These are phyloP conservation scores for Cherax destructor DNA, from an alignment of 1,140 invertebrate genomes.

Conservation along the genomic window DNA sequence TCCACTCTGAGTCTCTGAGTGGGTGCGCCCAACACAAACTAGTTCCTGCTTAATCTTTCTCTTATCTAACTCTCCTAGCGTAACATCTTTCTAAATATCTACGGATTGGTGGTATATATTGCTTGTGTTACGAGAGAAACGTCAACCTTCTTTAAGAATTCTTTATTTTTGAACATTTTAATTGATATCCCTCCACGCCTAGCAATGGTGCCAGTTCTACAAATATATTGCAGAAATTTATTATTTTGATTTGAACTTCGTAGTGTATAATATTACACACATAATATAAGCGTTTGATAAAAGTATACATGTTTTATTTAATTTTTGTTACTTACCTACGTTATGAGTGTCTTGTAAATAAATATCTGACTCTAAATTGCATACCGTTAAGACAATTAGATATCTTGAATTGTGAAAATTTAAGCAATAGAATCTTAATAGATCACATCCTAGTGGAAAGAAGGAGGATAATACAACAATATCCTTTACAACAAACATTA, in stretches of 20 bases:
- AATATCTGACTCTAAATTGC: too few relatives aligned
- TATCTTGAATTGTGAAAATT: too few relatives aligned
- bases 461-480: background rate
- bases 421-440: background rate
- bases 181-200: slow-evolving; percentile 55
- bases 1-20: slow-evolving; percentile 17
- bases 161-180: slow-evolving; percentile 1
- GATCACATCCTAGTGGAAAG: background rate
- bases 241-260: background rate
- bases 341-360: too few relatives aligned
- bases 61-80: background rate
- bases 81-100: slow-evolving; percentile 20
- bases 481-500: background rate
- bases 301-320: too few relatives aligned
- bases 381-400: too few relatives aligned
- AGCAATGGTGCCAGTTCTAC: slow-evolving; percentile 53
- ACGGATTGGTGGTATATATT: too few relatives aligned
- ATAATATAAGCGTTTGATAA: background rate
- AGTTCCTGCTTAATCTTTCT: slow-evolving; percentile 16
- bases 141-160: background rate
- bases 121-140: too few relatives aligned
- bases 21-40: slow-evolving; percentile 53
- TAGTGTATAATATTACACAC: background rate
- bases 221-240: slow-evolving; percentile 25
- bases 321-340: too few relatives aligned